Conservation (phyloP, 2,888 invertebrate species). For the Prenolepis imparis region DNA sequence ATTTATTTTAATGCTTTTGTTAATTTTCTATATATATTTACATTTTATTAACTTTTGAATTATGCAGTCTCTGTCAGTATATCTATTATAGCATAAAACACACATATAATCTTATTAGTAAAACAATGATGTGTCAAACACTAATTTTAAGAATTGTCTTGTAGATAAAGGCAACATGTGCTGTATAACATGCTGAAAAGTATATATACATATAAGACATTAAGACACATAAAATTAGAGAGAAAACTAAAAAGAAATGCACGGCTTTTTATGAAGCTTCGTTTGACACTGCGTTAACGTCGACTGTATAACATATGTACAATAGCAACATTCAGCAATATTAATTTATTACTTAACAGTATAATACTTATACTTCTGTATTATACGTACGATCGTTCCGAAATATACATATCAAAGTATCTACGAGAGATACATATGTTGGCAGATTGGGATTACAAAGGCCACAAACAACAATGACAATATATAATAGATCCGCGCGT, state of each 20-base stretch:
- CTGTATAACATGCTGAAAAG: conserved; percentile 35
- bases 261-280: conserved; percentile 65
- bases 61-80: conserved; percentile 54
- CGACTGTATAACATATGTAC: conserved; percentile 49
- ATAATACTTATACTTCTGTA: conserved; percentile 21
- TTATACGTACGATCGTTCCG: conserved; percentile 45
- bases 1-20: conserved; percentile 65
- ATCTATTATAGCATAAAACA: conserved; percentile 42
- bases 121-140: conserved; percentile 25
- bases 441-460: background rate
- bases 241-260: conserved; percentile 50
- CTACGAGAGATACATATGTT: background rate
- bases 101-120: conserved; percentile 23
- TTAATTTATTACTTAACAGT: conserved; percentile 46
- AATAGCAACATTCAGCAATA: conserved; percentile 51
- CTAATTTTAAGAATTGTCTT: conserved; percentile 20
- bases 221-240: conserved; percentile 31
- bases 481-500: background rate
- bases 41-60: conserved; percentile 59
- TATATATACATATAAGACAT: background rate
- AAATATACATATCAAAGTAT: conserved; percentile 50
- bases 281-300: conserved; percentile 54
- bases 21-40: conserved; percentile 45
- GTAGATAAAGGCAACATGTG: conserved; percentile 29
- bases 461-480: background rate